Conservation (phyloP, 2,113 vertebrate genomes). For the Lepus timidus region DNA sequence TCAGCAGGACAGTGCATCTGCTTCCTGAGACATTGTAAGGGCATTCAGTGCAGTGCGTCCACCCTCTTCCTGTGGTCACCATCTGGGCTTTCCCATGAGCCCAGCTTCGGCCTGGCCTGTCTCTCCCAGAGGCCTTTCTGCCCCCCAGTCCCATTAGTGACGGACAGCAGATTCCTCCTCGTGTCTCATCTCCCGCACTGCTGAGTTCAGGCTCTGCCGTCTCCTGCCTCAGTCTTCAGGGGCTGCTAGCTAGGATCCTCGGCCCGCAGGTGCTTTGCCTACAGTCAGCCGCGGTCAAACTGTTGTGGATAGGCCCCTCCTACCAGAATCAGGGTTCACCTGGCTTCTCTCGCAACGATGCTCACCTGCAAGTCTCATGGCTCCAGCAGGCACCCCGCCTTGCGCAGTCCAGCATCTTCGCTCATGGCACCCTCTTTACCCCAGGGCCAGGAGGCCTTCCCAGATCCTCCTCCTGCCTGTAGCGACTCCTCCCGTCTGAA, state of each 20-base stretch:
- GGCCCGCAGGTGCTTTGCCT: not conserved
- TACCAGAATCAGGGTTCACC: not conserved
- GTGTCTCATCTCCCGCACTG: rapidly evolving
- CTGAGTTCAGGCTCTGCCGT: not conserved
- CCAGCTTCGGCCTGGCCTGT: too few species aligned
- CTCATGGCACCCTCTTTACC: not conserved
- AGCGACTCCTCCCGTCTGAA: not conserved
- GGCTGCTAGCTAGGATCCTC: rapidly evolving
- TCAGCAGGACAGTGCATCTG: not conserved
- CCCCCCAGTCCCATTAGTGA: not conserved
- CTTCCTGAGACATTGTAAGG: not conserved
- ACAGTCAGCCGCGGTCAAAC: rapidly evolving
- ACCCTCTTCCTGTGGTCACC: not conserved
- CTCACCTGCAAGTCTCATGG: not conserved
- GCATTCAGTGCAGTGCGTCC: rapidly evolving
- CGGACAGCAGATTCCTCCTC: not conserved
- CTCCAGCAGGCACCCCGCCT: not conserved
- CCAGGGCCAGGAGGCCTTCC: not conserved
- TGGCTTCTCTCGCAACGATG: rapidly evolving
- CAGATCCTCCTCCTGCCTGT: not conserved
- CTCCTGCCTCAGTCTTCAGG: not conserved
- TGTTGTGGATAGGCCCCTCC: not conserved
- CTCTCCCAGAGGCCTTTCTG: not conserved
- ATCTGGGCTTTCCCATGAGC: rapidly evolving
- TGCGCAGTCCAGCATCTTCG: not conserved